phyloP scores from a whole-genome alignment of 1,140 invertebrate species.

The Littorina saxatilis region DNA sequence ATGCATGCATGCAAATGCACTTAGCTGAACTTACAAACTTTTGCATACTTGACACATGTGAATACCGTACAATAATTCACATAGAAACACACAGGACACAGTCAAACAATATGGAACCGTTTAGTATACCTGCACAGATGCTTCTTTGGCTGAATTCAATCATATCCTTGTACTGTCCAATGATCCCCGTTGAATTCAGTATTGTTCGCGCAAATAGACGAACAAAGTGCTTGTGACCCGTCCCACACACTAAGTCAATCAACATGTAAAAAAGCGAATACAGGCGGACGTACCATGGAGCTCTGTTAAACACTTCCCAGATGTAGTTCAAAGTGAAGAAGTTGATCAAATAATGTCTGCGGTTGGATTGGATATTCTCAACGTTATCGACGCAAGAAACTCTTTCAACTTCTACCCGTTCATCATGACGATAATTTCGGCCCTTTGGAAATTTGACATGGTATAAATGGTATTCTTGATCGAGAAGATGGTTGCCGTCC shows the following conservation, averaged over 20 bases:
- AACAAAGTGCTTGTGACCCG: slow-evolving; percentile 56
- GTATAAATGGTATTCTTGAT: slow-evolving; percentile 54
- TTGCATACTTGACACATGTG: too few relatives aligned
- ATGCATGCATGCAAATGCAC: too few relatives aligned
- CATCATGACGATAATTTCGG: slow-evolving; percentile 50
- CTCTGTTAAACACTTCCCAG: slow-evolving; percentile 52
- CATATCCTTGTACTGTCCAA: slow-evolving; percentile 65
- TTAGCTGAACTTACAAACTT: too few relatives aligned
- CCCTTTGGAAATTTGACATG: slow-evolving; percentile 54
- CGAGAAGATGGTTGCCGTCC: slow-evolving; percentile 51
- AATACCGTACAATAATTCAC: too few relatives aligned
- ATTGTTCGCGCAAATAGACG: slow-evolving; percentile 55
- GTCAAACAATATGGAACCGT: too few relatives aligned
- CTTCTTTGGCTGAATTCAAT: slow-evolving; percentile 57
- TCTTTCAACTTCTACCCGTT: slow-evolving; percentile 47
- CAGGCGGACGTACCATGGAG: slow-evolving; percentile 61
- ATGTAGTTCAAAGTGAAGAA: slow-evolving; percentile 60
- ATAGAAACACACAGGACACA: too few relatives aligned
- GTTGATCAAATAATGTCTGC: slow-evolving; percentile 62
- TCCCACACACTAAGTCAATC: slow-evolving; percentile 53
- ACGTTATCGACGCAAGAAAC: neutral
- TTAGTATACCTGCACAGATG: slow-evolving; percentile 67
- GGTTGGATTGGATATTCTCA: neutral
- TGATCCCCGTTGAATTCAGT: slow-evolving; percentile 54
- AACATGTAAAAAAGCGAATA: slow-evolving; percentile 56